Percentiles rank a stretch among this genome's conserved stretches.
phyloP scores from a whole-genome alignment of 2,888 invertebrate species.

The Melinaea menophilus region DNA sequence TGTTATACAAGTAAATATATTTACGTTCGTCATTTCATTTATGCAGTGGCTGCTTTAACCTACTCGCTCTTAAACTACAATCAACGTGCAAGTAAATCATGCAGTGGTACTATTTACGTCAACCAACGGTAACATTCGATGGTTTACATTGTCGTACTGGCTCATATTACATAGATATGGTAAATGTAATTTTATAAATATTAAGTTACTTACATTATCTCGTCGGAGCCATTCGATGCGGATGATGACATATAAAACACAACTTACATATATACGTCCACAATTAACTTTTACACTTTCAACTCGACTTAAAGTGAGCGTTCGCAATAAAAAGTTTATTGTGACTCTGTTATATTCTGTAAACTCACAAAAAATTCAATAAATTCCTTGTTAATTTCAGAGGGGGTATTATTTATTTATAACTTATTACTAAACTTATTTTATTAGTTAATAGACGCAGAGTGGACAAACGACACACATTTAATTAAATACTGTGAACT shows the following conservation, averaged over 20 bases:
- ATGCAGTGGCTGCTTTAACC: constrained; percentile 23
- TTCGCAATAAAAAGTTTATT: constrained; percentile 27
- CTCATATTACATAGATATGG: constrained; percentile 46
- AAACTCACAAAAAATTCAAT: constrained; percentile 26
- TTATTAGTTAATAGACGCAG: constrained; percentile 19
- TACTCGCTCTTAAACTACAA: constrained; percentile 28
- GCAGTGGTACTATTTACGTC: constrained; percentile 59
- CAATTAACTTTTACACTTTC: constrained; percentile 30
- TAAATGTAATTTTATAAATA: constrained; percentile 56
- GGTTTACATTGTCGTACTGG: constrained; percentile 52
- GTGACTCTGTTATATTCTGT: constrained; percentile 26
- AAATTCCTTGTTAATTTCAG: constrained; percentile 19
- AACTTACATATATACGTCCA: constrained; percentile 40
- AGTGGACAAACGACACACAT: constrained; percentile 22
- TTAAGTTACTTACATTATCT: constrained; percentile 74
- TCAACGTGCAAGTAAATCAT: constrained; percentile 57
- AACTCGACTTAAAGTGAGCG: constrained; percentile 27
- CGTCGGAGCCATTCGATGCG: constrained; percentile 63
- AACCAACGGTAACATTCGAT: constrained; percentile 65
- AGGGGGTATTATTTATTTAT: constrained; percentile 7
- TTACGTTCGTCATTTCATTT: constrained; percentile 22
- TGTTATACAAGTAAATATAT: constrained; percentile 37
- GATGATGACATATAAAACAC: constrained; percentile 47
- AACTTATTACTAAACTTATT: constrained; percentile 14
- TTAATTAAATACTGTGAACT: constrained; percentile 11